Evolutionary conservation across 2,888 invertebrate species (phyloP).

Genomic region (Aricia artaxerxes): DNA sequence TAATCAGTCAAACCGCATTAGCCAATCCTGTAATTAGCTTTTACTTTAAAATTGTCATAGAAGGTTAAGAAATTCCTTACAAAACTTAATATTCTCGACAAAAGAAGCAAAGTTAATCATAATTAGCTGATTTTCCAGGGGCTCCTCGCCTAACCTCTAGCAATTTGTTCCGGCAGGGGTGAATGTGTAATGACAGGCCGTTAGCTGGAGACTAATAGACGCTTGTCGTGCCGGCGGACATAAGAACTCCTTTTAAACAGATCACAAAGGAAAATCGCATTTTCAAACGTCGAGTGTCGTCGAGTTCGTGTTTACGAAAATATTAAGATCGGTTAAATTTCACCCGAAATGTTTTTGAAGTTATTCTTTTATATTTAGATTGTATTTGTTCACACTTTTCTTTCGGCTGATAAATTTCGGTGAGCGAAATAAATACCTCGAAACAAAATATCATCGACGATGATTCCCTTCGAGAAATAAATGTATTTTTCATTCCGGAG

Average conservation of each 20-base stretch:
- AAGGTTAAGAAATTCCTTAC: neutral
- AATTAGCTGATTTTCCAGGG: conserved; percentile 35
- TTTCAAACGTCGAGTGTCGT: conserved; percentile 40
- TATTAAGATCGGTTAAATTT: neutral
- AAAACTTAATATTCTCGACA: neutral
- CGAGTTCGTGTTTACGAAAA: conserved; percentile 23
- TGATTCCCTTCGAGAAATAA: conserved; percentile 1
- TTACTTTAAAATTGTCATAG: neutral
- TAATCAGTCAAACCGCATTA: neutral
- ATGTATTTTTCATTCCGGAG: conserved; percentile 15
- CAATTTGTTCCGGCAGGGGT: conserved; percentile 54
- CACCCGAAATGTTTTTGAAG: neutral
- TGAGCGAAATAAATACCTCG: neutral
- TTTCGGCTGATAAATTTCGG: neutral
- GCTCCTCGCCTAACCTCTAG: conserved; percentile 48
- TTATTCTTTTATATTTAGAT: neutral
- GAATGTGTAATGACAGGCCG: conserved; percentile 56
- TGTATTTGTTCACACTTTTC: neutral
- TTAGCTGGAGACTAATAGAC: conserved; percentile 56
- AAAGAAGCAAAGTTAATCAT: conserved; percentile 13
- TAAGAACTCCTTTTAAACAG: conserved; percentile 52
- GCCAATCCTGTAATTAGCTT: neutral
- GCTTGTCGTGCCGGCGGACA: conserved; percentile 59
- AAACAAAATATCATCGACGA: neutral
- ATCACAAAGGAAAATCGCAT: conserved; percentile 53